Evolutionary conservation across 1,140 invertebrate genomes (phyloP).

Genomic region (Euwallacea fornicatus): DNA sequence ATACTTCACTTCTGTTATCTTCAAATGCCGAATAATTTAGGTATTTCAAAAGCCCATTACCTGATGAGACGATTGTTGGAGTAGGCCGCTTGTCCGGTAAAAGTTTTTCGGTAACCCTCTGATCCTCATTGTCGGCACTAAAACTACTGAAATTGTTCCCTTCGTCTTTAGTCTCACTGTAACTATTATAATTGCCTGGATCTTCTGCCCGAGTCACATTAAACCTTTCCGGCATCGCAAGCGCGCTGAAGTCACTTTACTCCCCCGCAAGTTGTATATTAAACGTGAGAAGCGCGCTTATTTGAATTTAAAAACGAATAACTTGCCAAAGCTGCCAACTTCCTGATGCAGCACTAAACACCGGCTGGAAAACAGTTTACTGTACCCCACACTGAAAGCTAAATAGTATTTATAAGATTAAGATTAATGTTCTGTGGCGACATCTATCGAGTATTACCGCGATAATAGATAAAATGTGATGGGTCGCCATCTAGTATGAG

Average conservation of each 20-base stretch:
- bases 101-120: conserved; percentile 29
- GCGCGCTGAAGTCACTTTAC: not conserved
- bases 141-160: conserved; percentile 24
- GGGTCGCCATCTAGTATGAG: no score
- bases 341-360: conserved; percentile 23
- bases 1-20: no score
- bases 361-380: conserved; percentile 32
- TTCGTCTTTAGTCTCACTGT: conserved; percentile 28
- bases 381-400: conserved; percentile 14
- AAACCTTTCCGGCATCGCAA: conserved; percentile 36
- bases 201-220: conserved; percentile 34
- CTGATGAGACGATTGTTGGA: conserved; percentile 4
- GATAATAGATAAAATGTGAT: no score
- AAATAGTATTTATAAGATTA: conserved; percentile 14
- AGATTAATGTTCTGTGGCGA: conserved; percentile 14
- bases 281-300: conserved; percentile 8
- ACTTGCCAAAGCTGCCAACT: conserved; percentile 30
- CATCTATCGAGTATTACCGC: conserved; percentile 8
- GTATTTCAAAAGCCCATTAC: not conserved
- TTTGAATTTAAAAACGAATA: conserved; percentile 20
- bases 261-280: not conserved
- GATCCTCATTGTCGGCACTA: conserved; percentile 23
- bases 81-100: conserved; percentile 16
- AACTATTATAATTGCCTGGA: conserved; percentile 33
- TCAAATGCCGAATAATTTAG: no score